These are phyloP conservation scores for Sitophilus oryzae DNA, from an alignment of 1,140 invertebrate species.

Conservation along the genomic window DNA sequence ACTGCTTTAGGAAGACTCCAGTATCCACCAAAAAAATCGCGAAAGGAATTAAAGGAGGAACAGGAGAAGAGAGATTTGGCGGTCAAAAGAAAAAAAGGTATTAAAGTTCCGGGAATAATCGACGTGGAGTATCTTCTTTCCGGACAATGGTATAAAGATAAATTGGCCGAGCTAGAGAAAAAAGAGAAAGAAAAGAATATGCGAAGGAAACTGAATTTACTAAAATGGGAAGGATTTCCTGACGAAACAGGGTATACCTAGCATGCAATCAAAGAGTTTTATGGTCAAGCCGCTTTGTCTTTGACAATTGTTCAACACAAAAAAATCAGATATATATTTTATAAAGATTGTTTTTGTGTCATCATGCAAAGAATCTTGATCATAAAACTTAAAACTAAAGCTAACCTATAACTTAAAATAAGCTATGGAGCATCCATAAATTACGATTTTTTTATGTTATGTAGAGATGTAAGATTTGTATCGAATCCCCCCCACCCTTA, in stretches of 20 bases:
- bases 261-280: not conserved
- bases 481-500: no score
- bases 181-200: conserved; percentile 43
- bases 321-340: no score
- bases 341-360: no score
- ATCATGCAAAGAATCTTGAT: no score
- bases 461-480: no score
- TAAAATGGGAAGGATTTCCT: conserved; percentile 29
- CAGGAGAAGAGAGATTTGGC: conserved; percentile 19
- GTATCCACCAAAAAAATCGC: conserved; percentile 45
- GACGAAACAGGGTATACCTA: conserved; percentile 24
- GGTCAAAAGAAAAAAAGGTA: conserved; percentile 19
- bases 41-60: conserved; percentile 35
- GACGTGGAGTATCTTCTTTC: conserved; percentile 50
- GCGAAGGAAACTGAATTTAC: conserved; percentile 21
- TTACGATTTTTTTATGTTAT: no score
- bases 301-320: not conserved
- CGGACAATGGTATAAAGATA: conserved; percentile 49
- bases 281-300: not conserved
- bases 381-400: no score
- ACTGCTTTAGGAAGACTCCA: conserved; percentile 40
- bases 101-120: conserved; percentile 44
- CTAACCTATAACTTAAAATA: no score
- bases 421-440: no score
- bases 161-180: conserved; percentile 45